These are phyloP conservation scores for Dicentrarchus labrax DNA, from an alignment of 2,113 vertebrate genomes.

Conservation along the genomic window DNA sequence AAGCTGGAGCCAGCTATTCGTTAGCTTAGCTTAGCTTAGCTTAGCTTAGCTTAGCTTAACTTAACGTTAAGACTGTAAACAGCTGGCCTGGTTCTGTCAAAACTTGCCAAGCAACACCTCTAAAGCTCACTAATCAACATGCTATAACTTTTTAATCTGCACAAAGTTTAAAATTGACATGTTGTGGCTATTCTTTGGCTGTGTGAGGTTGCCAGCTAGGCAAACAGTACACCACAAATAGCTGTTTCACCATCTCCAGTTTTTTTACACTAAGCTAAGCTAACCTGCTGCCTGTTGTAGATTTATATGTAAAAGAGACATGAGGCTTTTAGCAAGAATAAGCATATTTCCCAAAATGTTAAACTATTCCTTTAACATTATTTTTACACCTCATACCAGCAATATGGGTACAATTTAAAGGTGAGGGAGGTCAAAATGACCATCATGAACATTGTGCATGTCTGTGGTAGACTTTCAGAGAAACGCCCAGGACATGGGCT, in stretches of 20 bases:
- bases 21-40: background rate
- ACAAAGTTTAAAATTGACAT: background rate
- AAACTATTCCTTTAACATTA: background rate
- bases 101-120: too few relatives aligned
- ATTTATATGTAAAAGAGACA: background rate
- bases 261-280: too few relatives aligned
- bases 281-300: too few relatives aligned
- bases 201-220: too few relatives aligned
- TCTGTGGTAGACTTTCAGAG: conserved; percentile 21
- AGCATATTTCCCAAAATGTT: background rate
- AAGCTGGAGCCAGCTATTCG: background rate
- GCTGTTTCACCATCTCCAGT: too few relatives aligned
- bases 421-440: conserved; percentile 11
- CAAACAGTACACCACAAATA: too few relatives aligned
- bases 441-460: conserved; percentile 9
- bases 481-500: conserved; percentile 48
- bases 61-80: too few relatives aligned
- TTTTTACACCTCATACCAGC: background rate
- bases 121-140: background rate
- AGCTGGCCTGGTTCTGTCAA: background rate
- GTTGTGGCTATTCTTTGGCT: background rate
- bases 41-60: background rate
- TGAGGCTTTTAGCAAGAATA: background rate
- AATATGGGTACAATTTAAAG: background rate
- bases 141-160: background rate